A percentile compares a stretch with the other conserved stretches of the same genome.
phyloP scores from a whole-genome alignment of 1,140 invertebrate genomes.

The Bicyclus anynana region DNA sequence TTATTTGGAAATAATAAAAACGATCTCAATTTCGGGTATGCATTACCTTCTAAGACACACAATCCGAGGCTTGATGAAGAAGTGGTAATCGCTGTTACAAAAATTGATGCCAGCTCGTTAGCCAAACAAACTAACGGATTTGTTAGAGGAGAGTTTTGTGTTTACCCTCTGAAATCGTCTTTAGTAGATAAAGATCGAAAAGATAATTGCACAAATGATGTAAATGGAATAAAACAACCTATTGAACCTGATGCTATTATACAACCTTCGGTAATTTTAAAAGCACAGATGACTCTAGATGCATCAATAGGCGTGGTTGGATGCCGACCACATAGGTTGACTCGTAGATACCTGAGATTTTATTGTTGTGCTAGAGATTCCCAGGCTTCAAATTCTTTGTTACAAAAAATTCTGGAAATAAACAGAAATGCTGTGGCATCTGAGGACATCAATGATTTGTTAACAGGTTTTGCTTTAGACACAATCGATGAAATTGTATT shows the following conservation, averaged over 20 bases:
- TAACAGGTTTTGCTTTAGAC: constrained; percentile 61
- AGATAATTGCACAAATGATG: constrained; percentile 49
- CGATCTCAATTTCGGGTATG: constrained; percentile 37
- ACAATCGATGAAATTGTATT: constrained; percentile 42
- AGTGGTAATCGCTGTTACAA: constrained; percentile 48
- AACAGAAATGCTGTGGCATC: constrained; percentile 33
- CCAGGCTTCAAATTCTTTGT: constrained; percentile 27
- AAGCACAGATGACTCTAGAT: constrained; percentile 58
- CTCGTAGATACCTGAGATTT: constrained; percentile 46
- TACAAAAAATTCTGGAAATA: constrained; percentile 40
- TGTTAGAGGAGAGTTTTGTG: constrained; percentile 49
- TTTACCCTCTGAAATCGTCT: constrained; percentile 41
- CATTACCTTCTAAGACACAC: constrained; percentile 13
- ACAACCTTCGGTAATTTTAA: constrained; percentile 39
- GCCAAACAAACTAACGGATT: constrained; percentile 43
- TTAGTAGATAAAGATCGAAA: constrained; percentile 29
- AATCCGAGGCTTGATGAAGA: constrained; percentile 30
- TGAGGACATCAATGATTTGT: constrained; percentile 24
- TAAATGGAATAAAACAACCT: constrained; percentile 41
- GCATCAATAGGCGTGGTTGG: constrained; percentile 57
- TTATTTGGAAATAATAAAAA: constrained; percentile 44
- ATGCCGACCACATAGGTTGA: constrained; percentile 38
- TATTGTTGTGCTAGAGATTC: constrained; percentile 36
- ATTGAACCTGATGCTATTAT: constrained; percentile 34
- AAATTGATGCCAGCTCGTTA: constrained; percentile 48